Evolutionary conservation across 53 echinoderm and acorn worm genomes (phyloP).

Genomic region (Antedon mediterranea): DNA sequence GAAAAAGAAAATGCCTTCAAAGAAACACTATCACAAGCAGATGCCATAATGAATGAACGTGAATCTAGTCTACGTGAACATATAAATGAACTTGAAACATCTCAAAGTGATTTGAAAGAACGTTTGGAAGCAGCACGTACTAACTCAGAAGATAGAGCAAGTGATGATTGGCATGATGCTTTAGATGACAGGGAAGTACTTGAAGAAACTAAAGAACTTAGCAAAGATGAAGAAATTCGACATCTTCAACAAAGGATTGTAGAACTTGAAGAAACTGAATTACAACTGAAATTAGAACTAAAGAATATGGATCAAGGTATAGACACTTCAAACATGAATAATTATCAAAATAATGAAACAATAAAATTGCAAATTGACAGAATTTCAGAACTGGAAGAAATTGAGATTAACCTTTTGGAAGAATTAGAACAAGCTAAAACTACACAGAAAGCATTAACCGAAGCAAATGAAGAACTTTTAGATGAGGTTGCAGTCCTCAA

Average conservation of each 20-base stretch:
- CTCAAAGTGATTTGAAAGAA: conserved; percentile 48
- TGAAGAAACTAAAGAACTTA: background rate
- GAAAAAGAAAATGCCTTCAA: conserved; percentile 64
- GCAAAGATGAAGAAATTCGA: background rate
- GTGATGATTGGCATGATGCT: background rate
- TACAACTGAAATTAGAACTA: background rate
- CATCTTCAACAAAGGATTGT: background rate
- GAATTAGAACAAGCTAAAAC: conserved; percentile 11
- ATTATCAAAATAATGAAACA: background rate
- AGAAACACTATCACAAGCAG: conserved; percentile 77
- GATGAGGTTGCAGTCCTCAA: background rate
- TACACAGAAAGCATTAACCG: conserved; percentile 10
- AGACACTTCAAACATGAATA: background rate
- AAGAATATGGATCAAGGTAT: background rate
- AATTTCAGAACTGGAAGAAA: background rate
- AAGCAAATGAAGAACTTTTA: conserved; percentile 20
- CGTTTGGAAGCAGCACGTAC: conserved; percentile 19
- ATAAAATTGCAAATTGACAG: background rate
- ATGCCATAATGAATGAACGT: conserved; percentile 67
- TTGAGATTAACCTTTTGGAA: conserved; percentile 15
- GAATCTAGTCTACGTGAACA: conserved; percentile 43
- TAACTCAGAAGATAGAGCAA: background rate
- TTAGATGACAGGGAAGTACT: background rate
- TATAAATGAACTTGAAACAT: conserved; percentile 52
- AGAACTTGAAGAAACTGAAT: background rate